Base-by-base conservation (phyloP, 2,797 vertebrate species). In the Emys orbicularis region DNA sequence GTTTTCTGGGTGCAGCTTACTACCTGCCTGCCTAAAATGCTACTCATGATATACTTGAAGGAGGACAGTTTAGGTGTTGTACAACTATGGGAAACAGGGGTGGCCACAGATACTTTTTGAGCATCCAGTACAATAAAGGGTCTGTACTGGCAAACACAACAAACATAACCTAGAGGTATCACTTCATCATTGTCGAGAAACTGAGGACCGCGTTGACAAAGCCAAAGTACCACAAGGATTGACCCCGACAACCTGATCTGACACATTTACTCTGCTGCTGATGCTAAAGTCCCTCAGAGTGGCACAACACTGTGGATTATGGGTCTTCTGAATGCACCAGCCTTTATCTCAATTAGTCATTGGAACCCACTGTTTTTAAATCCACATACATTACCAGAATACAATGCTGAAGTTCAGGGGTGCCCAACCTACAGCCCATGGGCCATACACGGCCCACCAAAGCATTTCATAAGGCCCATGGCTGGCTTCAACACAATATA, bases 391-490 rank as follows among this genome's bases (percentile, higher is more conserved):
- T 37, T 18, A 5, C 56, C 7, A 2, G 54, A 76, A 27, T 13
- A 29, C 29, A 92, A 47, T 0, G 0, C 3, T 87, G 1, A 21
- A 50, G 4, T n/a, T 93, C n/a, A 31, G 31, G 31, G 59, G 59
- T 31, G 31, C 13, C 31, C 59, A 34, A 16, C 15, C 59, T 61
- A 34, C 6, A 0, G 6, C 12, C 57, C 12, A 57, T 61, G 31
- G 59, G 59, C 12, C 59, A 34, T 34, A 34, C 59, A 34, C 2
- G 4, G 59, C 31, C 29, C 59, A 61, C 59, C 31, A 61, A 13
- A 61, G 29, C 59, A 61, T 61, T 61, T 61, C 59, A 61, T 61
- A 61, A 61, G 31, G 31, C 6, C 7, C 13, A 57, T 5, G 56
- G 27, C 27, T 27, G 27, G 56, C 56, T 57, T 57, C 56, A 57